Evolutionary conservation across 1,140 invertebrate species (phyloP), one percentile per base, ranked within the genome.

Genomic region (Sitobion miscanthi): DNA sequence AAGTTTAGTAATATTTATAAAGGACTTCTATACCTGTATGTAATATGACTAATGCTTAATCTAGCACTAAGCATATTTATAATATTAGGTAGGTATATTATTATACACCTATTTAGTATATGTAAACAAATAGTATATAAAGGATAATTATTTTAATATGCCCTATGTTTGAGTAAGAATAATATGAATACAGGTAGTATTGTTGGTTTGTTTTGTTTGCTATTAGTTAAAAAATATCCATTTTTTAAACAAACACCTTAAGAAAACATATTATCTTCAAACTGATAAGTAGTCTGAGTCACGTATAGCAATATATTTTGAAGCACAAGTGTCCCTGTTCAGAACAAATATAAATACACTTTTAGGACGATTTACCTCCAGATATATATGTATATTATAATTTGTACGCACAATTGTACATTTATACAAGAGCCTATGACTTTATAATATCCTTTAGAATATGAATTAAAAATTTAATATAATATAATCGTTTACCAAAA

Each of bases 171-270:
- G 14, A 88, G n/a, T 88, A n/a, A 35, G 30, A 52, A 25, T 35
- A 38, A 89, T 54, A 89, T 25, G 49, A 89, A 89, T 89, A 23
- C 35, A 89, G 49, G 52, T 89, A 89, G 52, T 54, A 54, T 25
- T 54, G 23, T 38, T 38, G n/a, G 87, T 54, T 57, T 38, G 21
- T 54, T 54, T 89, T 54, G 49, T 38, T 38, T 89, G n/a, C n/a
- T 49, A 87, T 52, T 87, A 87, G 30, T 87, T 52, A 87, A 87
- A 87, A 87, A 87, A n/a, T 47, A 87, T 52, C 86, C 14, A 87
- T 87, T 87, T 87, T 42, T 87, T n/a, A 87, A 52, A 87, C 45
- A 47, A 87, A 87, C 86, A 47, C 25, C 42, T 87, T n/a, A 25
- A 87, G 7, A 87, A 87, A 87, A 49, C 45, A 38, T 38, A 49